Evolutionary conservation across 2,113 vertebrate species (phyloP), one percentile per base, ranked within the genome.

Genomic region (Percina caprodes): DNA sequence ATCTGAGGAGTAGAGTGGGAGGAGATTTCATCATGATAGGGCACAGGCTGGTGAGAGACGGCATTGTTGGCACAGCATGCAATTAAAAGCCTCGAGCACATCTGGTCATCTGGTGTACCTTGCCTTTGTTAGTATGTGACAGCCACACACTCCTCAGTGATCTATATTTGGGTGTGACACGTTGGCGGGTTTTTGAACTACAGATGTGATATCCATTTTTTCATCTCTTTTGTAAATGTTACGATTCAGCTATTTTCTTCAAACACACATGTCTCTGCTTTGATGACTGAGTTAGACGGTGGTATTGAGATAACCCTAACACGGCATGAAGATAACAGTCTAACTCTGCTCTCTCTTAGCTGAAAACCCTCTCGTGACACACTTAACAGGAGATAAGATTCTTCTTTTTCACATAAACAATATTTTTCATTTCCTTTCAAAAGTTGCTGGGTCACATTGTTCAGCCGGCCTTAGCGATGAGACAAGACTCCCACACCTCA

Each of bases 1-100:
- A 93, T 95, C 86, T 76, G 52, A 82, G 75, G 82, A 76, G 77
- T 49, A 48, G 30, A 59, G 73, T 75, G 78, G 83, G 85, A 88
- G 85, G 77, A 61, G 63, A 80, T 90, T 65, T 89, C 78, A 85
- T 91, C 79, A 80, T 70, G 75, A 88, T 69, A 52, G 77, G 85
- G 83, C 79, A 85, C 70, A 60, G 73, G 72, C 79, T 74, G 80
- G 55, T 74, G 61, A 90, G 83, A 79, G 46, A 81, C 82, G 72
- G 54, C 86, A 82, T 65, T 80, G 79, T 88, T 90, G 80, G 81
- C 87, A 84, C 79, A 58, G 49, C 26, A 48, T 77, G 48, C 58
- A 67, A 74, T 86, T 77, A 81, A 88, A 85, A 71, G 68, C 46
- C 79, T 67, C 35, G 10, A 62, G 59, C 69, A 68, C 85, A 85